Base-by-base conservation (phyloP, 2,888 invertebrate genomes). In the Pammene fasciana region DNA sequence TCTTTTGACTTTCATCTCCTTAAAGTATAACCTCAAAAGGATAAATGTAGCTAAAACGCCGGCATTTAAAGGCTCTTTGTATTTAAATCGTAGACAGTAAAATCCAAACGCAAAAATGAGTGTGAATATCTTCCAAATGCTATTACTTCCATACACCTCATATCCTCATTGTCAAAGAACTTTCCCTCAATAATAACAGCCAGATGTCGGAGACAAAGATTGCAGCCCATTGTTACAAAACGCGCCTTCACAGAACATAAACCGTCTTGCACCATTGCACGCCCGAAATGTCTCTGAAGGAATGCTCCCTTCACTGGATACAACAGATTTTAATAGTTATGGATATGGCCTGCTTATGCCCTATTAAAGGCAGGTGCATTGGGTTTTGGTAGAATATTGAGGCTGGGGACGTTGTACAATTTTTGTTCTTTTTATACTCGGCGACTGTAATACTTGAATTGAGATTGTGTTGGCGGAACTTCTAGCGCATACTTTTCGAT, bases 191-290 rank as follows among this genome's bases (percentile, higher is more conserved):
- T 52, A 65, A 59, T 68, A 52, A 50, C 57, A 65, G 8, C 60
- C 71, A 68, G 59, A 68, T 71, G 60, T 65, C 61, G 16, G 26
- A 26, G 59, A 59, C 71, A 62, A 66, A 72, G 70, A 72, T 71
- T 54, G 68, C 68, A 72, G 54, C 45, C 38, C 67, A 65, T 68
- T 60, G 65, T 62, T 52, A 52, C 66, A 36, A 54, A 65, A 57
- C 52, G 64, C 84, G 84, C 84, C 82, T 90, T 91, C 86, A 89
- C 91, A 90, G 84, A 83, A 88, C 90, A 91, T 91, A 91, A 91
- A 90, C 76, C 79, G 83, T 78, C 80, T 67, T 84, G 87, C 87
- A 80, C 84, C 89, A 90, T 86, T 90, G 87, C 87, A 79, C 82
- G 75, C 73, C 74, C 77, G 78, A 83, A 79, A 82, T 79, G 81